Evolutionary conservation across 2,888 invertebrate species (phyloP).

Genomic region (Dryomyza anilis): DNA sequence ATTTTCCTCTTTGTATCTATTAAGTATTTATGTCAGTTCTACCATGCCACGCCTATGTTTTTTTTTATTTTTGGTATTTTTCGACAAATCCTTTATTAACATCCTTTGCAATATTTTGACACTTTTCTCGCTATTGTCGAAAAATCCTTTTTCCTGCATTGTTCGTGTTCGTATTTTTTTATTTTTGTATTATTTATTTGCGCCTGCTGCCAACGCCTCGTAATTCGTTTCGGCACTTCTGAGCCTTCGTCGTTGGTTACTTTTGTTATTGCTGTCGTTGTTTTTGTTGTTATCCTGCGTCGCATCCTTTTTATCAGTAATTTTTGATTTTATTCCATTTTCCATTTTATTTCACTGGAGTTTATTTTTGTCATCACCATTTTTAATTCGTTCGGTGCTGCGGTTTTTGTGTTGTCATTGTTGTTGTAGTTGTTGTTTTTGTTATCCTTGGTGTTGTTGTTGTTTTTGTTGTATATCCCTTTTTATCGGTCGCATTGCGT

Average conservation of each 20-base stretch:
- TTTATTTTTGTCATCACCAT: slow-evolving; percentile 14
- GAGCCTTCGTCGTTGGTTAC: background rate
- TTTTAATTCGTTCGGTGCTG: slow-evolving; percentile 24
- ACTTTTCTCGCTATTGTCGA: background rate
- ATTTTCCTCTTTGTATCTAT: background rate
- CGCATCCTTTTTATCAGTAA: background rate
- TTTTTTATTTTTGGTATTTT: background rate
- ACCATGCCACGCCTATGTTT: background rate
- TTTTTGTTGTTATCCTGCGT: background rate
- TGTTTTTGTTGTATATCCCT: background rate
- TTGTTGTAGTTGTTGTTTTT: slow-evolving; percentile 3
- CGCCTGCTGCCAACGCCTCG: background rate
- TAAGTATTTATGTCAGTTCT: background rate
- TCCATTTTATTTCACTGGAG: slow-evolving; percentile 3
- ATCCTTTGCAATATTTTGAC: background rate
- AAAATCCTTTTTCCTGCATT: background rate
- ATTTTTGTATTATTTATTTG: background rate
- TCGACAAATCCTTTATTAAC: too few species aligned
- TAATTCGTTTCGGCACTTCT: background rate
- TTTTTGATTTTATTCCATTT: background rate
- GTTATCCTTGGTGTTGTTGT: background rate
- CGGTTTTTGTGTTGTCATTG: slow-evolving; percentile 17
- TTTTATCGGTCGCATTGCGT: slow-evolving; percentile 1
- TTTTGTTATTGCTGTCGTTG: background rate
- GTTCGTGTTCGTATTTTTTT: background rate